These are phyloP conservation scores for Gobio gobio DNA, from an alignment of 2,113 vertebrate genomes.

Conservation along the genomic window DNA sequence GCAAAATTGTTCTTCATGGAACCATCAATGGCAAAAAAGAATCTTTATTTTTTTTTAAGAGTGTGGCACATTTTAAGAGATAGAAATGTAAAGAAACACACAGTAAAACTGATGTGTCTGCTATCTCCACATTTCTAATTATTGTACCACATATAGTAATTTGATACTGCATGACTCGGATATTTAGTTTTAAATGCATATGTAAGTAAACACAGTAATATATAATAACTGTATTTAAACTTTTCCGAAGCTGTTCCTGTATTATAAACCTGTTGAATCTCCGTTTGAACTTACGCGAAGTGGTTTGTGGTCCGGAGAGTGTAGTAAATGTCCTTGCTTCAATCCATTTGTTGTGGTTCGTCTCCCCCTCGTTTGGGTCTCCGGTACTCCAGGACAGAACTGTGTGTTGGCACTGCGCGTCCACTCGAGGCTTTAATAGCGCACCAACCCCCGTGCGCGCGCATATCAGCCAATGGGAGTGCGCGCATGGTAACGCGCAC, in stretches of 20 bases:
- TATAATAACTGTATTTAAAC: background rate
- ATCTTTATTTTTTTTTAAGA: too few relatives aligned
- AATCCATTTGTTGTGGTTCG: background rate
- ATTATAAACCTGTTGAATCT: slow-evolving; percentile 9
- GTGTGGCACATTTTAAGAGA: too few relatives aligned
- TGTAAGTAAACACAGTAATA: background rate
- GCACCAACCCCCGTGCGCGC: slow-evolving; percentile 31
- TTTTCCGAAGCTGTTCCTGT: background rate
- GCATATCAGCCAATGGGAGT: slow-evolving; percentile 44
- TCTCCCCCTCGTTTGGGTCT: background rate
- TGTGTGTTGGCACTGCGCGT: slow-evolving; percentile 4
- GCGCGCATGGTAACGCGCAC: slow-evolving; percentile 30
- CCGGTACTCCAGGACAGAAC: background rate
- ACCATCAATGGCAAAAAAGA: too few relatives aligned
- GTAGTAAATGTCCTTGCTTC: background rate
- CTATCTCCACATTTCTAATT: background rate
- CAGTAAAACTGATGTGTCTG: background rate
- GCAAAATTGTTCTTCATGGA: too few relatives aligned
- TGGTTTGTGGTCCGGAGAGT: background rate
- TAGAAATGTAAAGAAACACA: background rate
- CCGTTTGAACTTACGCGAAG: slow-evolving; percentile 4
- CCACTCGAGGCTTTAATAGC: slow-evolving; percentile 47
- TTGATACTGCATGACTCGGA: background rate
- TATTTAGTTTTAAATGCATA: background rate
- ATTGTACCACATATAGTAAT: too few relatives aligned